Evolutionary conservation across 2,888 invertebrate species (phyloP).

Genomic region (Leptopilina syphax): DNA sequence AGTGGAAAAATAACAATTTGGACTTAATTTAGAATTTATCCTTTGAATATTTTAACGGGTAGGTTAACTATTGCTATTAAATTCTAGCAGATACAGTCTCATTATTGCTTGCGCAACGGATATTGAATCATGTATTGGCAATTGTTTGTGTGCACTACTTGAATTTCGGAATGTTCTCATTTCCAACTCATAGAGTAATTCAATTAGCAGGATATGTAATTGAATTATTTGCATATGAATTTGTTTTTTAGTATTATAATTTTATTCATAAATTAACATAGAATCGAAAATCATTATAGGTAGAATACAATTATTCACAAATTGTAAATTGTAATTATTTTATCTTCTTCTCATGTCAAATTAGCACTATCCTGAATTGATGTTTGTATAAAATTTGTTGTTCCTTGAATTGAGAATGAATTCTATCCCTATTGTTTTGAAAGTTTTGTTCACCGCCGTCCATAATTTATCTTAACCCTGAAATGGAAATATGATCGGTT

Average conservation of each 20-base stretch:
- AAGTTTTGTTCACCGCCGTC: no score
- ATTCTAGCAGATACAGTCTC: slow-evolving; percentile 4
- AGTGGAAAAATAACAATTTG: background rate
- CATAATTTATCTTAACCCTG: no score
- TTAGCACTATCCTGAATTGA: no score
- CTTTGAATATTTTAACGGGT: background rate
- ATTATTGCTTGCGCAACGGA: slow-evolving; percentile 6
- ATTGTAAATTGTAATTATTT: no score
- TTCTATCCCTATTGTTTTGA: no score
- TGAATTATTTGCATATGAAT: background rate
- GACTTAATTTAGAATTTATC: background rate
- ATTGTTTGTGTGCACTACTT: background rate
- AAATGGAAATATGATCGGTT: no score
- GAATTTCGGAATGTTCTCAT: background rate
- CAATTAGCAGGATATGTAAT: background rate
- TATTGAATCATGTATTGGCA: slow-evolving; percentile 11
- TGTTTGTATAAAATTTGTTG: no score
- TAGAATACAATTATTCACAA: no score
- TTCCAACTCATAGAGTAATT: slow-evolving; percentile 15
- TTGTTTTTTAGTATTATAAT: background rate
- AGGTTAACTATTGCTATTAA: slow-evolving; percentile 3
- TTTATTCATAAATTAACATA: background rate
- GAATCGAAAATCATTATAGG: no score
- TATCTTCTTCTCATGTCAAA: no score
- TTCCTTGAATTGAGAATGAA: no score